A percentile compares a stretch with the other conserved stretches of the same genome.
These are phyloP conservation scores for Peribatodes rhomboidaria DNA, from an alignment of 2,888 invertebrate genomes.

Conservation along the genomic window DNA sequence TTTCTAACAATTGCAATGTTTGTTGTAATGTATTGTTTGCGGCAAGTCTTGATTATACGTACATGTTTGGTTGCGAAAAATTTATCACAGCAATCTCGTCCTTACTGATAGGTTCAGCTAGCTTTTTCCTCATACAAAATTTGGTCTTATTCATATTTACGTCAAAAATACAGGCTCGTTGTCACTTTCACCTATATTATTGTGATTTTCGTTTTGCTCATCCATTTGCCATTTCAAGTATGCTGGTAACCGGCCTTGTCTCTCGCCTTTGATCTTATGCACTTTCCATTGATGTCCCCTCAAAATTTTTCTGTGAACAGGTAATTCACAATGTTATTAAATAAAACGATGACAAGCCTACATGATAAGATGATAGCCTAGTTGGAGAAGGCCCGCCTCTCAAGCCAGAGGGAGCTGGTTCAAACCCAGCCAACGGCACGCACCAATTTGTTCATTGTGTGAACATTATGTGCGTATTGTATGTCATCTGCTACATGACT, in stretches of 20 bases:
- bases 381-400: no score
- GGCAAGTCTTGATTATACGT: no score
- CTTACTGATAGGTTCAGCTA: neutral
- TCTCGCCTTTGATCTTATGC: slow-evolving; percentile 78
- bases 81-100: neutral
- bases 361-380: no score
- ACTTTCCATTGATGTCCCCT: slow-evolving; percentile 79
- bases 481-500: no score
- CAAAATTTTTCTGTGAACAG: slow-evolving; percentile 75
- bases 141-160: slow-evolving; percentile 12
- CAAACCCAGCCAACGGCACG: no score
- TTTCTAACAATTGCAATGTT: no score
- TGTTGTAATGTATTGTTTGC: no score
- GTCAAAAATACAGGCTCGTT: slow-evolving; percentile 37
- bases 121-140: neutral
- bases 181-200: slow-evolving; percentile 41
- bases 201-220: slow-evolving; percentile 51
- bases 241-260: slow-evolving; percentile 74
- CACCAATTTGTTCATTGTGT: no score
- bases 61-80: neutral
- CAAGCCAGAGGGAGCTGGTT: no score
- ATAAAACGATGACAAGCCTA: no score
- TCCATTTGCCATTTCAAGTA: slow-evolving; percentile 72
- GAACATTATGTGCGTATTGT: no score
- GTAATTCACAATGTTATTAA: slow-evolving; percentile 1